Evolutionary conservation across 1,140 invertebrate genomes (phyloP).

Genomic region (Drosophila punjabiensis): DNA sequence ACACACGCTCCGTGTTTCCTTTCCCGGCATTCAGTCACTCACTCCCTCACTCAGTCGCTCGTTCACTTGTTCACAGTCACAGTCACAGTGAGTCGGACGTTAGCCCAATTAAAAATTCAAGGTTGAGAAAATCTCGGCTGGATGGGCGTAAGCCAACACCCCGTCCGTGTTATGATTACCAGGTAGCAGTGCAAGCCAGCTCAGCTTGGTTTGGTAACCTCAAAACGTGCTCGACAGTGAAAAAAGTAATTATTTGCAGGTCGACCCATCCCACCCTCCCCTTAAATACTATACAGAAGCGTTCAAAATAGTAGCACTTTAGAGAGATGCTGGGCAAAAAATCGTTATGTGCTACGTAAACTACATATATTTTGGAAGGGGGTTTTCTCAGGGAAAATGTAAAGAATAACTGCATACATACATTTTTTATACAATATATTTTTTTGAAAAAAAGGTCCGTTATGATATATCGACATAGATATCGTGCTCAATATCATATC

Average conservation of each 20-base stretch:
- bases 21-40: constrained; percentile 21
- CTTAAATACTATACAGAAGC: constrained; percentile 1
- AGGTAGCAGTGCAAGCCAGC: constrained; percentile 10
- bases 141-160: constrained; percentile 53
- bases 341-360: background rate
- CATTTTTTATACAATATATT: too few species aligned
- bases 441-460: too few species aligned
- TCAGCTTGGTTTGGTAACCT: constrained; percentile 61
- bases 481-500: too few species aligned
- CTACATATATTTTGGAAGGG: background rate
- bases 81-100: constrained; percentile 39
- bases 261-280: background rate
- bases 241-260: constrained; percentile 67
- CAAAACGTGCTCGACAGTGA: constrained; percentile 74
- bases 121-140: constrained; percentile 72
- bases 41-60: constrained; percentile 21
- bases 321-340: background rate
- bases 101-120: constrained; percentile 79
- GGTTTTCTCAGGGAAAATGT: background rate
- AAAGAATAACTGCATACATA: too few species aligned
- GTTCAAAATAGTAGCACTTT: constrained; percentile 1
- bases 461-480: background rate
- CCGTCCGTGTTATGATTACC: constrained; percentile 22
- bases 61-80: constrained; percentile 11
- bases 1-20: constrained; percentile 61